A percentile compares a stretch with the other conserved stretches of the same genome.
Conservation (phyloP, 2,113 vertebrate genomes). For the Microtus pennsylvanicus region DNA sequence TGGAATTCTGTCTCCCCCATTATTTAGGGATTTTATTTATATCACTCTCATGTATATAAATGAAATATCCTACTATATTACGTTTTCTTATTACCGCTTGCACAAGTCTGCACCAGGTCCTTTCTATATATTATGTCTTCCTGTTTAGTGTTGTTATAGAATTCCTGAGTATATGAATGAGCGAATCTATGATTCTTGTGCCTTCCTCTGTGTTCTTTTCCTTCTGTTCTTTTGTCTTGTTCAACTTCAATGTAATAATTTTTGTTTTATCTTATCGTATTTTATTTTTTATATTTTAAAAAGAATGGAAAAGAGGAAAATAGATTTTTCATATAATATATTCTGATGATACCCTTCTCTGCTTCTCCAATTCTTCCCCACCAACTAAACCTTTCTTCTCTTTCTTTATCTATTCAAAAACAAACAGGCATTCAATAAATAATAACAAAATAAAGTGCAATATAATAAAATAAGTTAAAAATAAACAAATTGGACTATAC, state of each 20-base stretch:
- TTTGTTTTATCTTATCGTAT: not conserved
- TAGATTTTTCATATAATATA: not conserved
- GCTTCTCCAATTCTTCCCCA: not conserved
- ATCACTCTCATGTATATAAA: not conserved
- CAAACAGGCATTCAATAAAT: not conserved
- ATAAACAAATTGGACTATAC: not conserved
- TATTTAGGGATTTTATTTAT: not conserved
- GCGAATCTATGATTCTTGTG: not conserved
- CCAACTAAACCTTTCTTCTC: not conserved
- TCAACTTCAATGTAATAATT: not conserved
- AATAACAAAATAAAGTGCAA: not conserved
- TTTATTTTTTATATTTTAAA: not conserved
- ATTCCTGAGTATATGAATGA: not conserved
- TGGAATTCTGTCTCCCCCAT: not conserved
- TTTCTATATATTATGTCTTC: not conserved
- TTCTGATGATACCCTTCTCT: not conserved
- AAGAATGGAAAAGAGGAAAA: not conserved
- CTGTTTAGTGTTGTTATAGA: not conserved
- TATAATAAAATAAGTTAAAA: not conserved
- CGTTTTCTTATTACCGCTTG: not conserved
- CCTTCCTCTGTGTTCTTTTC: not conserved
- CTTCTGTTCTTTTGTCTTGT: not conserved
- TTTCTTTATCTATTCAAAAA: not conserved
- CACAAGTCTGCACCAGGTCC: not conserved
- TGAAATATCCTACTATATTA: not conserved